Evolutionary conservation across 2,797 vertebrate genomes (phyloP), one percentile per base, ranked within the genome.

Genomic region (Caiman crocodilus): DNA sequence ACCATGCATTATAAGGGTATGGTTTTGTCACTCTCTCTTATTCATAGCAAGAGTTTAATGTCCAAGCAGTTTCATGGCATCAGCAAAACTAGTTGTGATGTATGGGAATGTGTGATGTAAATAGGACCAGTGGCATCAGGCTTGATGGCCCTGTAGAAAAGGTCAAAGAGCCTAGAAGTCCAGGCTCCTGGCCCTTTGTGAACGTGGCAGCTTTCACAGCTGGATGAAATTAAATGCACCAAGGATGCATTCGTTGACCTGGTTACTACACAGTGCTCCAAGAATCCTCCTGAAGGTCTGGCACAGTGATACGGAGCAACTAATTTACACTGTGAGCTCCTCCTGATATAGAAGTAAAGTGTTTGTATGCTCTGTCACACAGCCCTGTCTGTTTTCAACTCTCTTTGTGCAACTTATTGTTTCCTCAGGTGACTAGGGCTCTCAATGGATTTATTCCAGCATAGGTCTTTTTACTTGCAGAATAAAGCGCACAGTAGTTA

Each of bases 281-380:
- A 30, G 77, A 63, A 63, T 0, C 18, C 0, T 28, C 0, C 2
- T 26, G 21, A 20, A 14, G 42, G 73, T 82, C 6, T 0, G 0
- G 26, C 26, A 7, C 2, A 5, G 76, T 23, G 76, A 57, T 0
- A 3, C 3, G 0, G 0, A 13, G 1, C 61, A 2, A 1, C 60
- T 13, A 0, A 0, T 11, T n/a, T 84, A 20, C 80, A 56, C 14
- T 5, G 13, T 18, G 11, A 69, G 20, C 21, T 79, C 25, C 50
- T 30, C 7, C 0, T 1, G 25, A 60, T 57, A 25, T n/a, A 58
- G 55, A 15, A 74, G 42, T 0, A 2, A 30, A 6, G 16, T 18
- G 67, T 56, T 60, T 0, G 0, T 30, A 42, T 13, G 64, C 35
- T 64, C 65, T 32, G 71, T 16, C 67, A 26, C 59, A n/a, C 2